These are phyloP conservation scores for Elysia chlorotica DNA, from an alignment of 1,140 invertebrate genomes.

Conservation along the genomic window DNA sequence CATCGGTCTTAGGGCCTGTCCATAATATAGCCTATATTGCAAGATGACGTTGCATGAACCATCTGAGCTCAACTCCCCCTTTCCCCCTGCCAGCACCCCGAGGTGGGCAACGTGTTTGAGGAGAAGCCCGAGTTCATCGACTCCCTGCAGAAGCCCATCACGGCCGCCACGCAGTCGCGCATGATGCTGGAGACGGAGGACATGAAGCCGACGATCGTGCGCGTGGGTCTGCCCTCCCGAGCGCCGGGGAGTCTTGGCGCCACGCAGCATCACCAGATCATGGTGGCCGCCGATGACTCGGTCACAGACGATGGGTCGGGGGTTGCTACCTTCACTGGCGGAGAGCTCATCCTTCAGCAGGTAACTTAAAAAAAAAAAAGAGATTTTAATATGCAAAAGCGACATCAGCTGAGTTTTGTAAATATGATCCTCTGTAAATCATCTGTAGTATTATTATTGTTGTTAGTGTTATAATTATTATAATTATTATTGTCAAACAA, in stretches of 20 bases:
- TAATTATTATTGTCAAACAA: too few species aligned
- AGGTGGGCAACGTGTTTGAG: conserved; percentile 34
- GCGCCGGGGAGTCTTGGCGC: too few species aligned
- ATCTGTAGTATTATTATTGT: too few species aligned
- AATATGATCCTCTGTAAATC: too few species aligned
- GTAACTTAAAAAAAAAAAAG: too few species aligned
- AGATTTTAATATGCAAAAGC: neutral
- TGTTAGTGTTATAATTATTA: too few species aligned
- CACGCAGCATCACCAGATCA: conserved; percentile 28
- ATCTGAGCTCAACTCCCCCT: too few species aligned
- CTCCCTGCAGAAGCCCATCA: conserved; percentile 39
- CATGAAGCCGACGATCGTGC: conserved; percentile 25
- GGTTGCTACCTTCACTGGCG: neutral
- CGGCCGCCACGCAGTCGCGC: conserved; percentile 7
- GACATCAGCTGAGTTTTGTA: too few species aligned
- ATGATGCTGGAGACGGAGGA: conserved; percentile 14
- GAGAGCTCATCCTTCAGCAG: conserved; percentile 18
- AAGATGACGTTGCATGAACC: too few species aligned
- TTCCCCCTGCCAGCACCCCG: conserved; percentile 45
- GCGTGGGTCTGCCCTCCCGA: conserved; percentile 15
- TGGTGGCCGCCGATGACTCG: conserved; percentile 24
- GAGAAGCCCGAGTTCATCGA: conserved; percentile 37
- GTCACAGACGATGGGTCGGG: too few species aligned
- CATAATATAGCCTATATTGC: too few species aligned
- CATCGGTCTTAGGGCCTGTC: too few species aligned